A percentile compares a stretch with the other conserved stretches of the same genome.
Evolutionary conservation across 1,140 invertebrate species (phyloP).

Genomic region (Ceratitis capitata): DNA sequence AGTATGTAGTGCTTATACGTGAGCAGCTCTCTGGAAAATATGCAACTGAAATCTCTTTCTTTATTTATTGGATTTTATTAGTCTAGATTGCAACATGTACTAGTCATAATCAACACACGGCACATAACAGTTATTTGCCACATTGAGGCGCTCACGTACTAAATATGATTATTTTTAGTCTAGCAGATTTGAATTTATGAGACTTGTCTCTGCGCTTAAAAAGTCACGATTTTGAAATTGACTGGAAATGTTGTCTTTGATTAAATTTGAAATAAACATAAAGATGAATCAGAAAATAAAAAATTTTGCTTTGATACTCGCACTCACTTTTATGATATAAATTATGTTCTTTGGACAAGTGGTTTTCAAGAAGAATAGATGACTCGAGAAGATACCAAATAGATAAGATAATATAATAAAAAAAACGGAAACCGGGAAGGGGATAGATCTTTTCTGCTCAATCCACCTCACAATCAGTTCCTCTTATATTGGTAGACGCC

Average conservation of each 20-base stretch:
- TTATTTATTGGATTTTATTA: conserved; percentile 6
- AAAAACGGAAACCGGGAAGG: too few relatives aligned
- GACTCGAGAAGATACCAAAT: too few relatives aligned
- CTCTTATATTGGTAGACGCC: too few relatives aligned
- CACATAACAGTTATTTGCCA: too few relatives aligned
- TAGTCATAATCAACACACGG: conserved; percentile 4
- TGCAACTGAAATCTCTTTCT: background rate
- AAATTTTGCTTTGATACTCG: too few relatives aligned
- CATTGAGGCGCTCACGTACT: conserved; percentile 10
- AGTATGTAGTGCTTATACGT: background rate
- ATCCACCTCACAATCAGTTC: too few relatives aligned
- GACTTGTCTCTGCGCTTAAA: background rate
- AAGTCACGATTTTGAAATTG: background rate
- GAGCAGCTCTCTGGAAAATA: background rate
- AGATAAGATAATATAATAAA: too few relatives aligned
- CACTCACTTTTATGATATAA: too few relatives aligned
- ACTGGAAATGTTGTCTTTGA: background rate
- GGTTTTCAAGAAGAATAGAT: too few relatives aligned
- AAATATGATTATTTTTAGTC: background rate
- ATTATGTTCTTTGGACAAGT: too few relatives aligned
- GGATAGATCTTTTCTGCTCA: too few relatives aligned
- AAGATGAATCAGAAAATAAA: too few relatives aligned
- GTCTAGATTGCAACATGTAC: background rate
- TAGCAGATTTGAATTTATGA: background rate
- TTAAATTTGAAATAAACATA: background rate